Evolutionary conservation across 1,140 invertebrate genomes (phyloP).

Genomic region (Aphelinus atriplicis): DNA sequence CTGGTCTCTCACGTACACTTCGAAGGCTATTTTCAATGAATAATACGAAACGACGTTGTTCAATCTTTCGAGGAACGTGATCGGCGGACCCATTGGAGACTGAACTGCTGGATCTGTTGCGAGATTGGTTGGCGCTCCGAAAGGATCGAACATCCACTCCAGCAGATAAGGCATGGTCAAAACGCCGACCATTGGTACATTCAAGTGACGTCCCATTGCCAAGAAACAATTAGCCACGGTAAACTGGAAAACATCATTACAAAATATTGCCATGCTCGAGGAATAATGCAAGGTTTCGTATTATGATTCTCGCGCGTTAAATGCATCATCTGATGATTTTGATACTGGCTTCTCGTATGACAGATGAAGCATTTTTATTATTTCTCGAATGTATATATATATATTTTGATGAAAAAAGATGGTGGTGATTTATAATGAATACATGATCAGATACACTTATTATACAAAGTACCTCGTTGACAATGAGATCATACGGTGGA

Average conservation of each 20-base stretch:
- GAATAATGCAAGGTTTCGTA: no score
- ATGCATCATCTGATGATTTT: no score
- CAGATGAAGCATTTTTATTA: no score
- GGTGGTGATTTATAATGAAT: no score
- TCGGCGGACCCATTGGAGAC: conserved; percentile 63
- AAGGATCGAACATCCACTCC: conserved; percentile 69
- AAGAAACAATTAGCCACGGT: conserved; percentile 57
- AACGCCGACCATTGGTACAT: conserved; percentile 69
- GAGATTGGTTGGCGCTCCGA: conserved; percentile 69
- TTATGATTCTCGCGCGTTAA: no score
- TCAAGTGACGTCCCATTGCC: conserved; percentile 68
- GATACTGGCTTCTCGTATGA: no score
- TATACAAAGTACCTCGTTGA: no score
- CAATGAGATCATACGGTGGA: conserved; percentile 34
- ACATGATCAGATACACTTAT: no score
- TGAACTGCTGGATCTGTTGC: conserved; percentile 65
- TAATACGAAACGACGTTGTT: conserved; percentile 13
- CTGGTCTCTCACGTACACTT: conserved; percentile 31
- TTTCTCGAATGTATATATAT: neutral
- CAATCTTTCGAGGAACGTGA: conserved; percentile 72
- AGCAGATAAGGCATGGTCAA: conserved; percentile 65
- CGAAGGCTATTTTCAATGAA: conserved; percentile 36
- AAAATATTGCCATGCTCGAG: neutral
- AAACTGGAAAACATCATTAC: neutral
- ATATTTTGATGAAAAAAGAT: neutral